Conservation (phyloP, 1,140 invertebrate genomes). For the Sitobion miscanthi region DNA sequence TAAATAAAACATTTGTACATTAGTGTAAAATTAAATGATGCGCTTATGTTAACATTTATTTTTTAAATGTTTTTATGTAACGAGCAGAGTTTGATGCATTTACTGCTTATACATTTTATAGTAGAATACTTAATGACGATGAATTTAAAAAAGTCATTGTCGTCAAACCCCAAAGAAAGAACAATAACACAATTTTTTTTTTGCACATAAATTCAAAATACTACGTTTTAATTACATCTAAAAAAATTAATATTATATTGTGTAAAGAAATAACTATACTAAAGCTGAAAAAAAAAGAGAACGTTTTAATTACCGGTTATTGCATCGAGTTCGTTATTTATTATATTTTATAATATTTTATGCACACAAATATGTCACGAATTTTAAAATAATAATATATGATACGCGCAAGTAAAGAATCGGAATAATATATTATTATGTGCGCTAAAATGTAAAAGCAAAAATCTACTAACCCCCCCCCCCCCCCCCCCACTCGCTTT, state of each 20-base stretch:
- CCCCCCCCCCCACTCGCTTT: not conserved
- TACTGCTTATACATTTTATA: not conserved
- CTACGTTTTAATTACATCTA: slow-evolving; percentile 3
- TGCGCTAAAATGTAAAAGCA: not conserved
- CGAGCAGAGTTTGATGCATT: not conserved
- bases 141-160: not conserved
- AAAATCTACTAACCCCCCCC: not conserved
- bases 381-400: not conserved
- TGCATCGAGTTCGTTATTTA: not conserved
- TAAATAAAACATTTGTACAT: not conserved
- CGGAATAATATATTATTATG: not conserved
- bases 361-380: not conserved
- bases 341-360: not conserved
- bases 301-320: slow-evolving; percentile 17
- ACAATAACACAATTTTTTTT: not conserved
- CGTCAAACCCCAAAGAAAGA: not conserved
- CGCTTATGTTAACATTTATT: not conserved
- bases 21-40: not conserved
- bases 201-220: not conserved
- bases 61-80: not conserved
- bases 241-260: not conserved
- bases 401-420: not conserved
- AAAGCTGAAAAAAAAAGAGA: not conserved
- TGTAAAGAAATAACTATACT: not conserved
- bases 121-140: not conserved